These are phyloP conservation scores for Carabus problematicus DNA, from an alignment of 2,888 invertebrate genomes.

Conservation along the genomic window DNA sequence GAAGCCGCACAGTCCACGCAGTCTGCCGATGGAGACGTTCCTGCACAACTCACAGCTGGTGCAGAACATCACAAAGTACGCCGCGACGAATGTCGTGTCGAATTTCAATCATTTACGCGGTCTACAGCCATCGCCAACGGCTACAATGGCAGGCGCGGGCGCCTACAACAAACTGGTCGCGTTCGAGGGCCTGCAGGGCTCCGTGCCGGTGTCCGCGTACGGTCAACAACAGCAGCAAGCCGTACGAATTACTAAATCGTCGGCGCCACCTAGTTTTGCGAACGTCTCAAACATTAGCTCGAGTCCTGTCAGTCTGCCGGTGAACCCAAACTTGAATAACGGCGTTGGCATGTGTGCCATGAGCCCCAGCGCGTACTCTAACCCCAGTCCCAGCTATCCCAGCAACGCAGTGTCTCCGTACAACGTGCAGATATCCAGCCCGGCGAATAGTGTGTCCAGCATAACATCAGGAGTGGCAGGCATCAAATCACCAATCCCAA, in stretches of 20 bases:
- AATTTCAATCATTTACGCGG: constrained; percentile 11
- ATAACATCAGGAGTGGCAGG: constrained; percentile 28
- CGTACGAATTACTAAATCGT: constrained; percentile 5
- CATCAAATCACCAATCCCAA: constrained; percentile 47
- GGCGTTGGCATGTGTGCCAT: constrained; percentile 50
- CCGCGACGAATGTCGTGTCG: no score
- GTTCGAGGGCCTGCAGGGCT: no score
- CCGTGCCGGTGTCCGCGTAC: no score
- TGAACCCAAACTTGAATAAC: neutral
- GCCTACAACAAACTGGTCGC: neutral
- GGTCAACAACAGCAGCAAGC: neutral
- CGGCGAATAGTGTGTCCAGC: constrained; percentile 39
- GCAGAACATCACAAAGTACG: neutral
- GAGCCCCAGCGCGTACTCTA: constrained; percentile 57
- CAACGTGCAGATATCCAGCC: constrained; percentile 41
- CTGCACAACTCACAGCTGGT: constrained; percentile 1
- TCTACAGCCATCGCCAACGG: constrained; percentile 5
- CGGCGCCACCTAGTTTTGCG: neutral
- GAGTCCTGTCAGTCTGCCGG: neutral
- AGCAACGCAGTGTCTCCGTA: constrained; percentile 33
- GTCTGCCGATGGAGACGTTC: constrained; percentile 1
- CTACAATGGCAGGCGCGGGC: neutral
- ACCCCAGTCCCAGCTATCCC: constrained; percentile 48
- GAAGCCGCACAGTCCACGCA: constrained; percentile 50
- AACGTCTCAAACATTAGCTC: neutral